Evolutionary conservation across 2,888 invertebrate species (phyloP), one percentile per base, ranked within the genome.

Genomic region (Spilosoma lubricipeda): DNA sequence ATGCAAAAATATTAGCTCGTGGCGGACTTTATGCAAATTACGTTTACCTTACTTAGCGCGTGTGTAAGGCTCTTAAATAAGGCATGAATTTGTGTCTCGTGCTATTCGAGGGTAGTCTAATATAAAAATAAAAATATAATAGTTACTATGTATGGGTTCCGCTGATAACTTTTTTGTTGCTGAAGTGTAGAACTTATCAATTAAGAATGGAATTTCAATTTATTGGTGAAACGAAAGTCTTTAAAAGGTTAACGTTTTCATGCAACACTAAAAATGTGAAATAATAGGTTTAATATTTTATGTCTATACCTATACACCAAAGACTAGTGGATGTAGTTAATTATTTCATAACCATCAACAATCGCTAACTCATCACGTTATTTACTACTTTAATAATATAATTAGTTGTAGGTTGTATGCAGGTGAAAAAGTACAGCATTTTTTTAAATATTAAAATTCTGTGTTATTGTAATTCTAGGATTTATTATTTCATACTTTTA

Each of bases 1-100:
- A 94, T 94, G 94, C 93, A 94, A 95, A 92, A 95, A 93, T 93
- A 92, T 94, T 91, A 91, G 93, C 95, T 93, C 94, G 95, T 93
- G 95, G 92, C 89, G 91, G 93, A 94, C 93, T 92, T 90, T 94
- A 95, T 95, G 95, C 92, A 93, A 95, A 95, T 94, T 86, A 78
- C 74, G 83, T 87, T 86, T 88, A 90, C 91, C 90, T 91, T 89
- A 88, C 88, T 89, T 90, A 91, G 88, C 93, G 89, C 91, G 90
- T 92, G 89, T 90, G 90, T 92, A 88, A 86, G 86, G 88, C 85
- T 86, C 90, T 91, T 89, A 90, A 91, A 90, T 90, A 89, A 86
- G 88, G 86, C 85, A 86, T 82, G 83, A 79, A 85, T 86, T 86
- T 90, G 90, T 91, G 89, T 87, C 93, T 90, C 92, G 93, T 93